Evolutionary conservation across 2,113 vertebrate genomes (phyloP).

Genomic region (Phaethornis superciliosus): DNA sequence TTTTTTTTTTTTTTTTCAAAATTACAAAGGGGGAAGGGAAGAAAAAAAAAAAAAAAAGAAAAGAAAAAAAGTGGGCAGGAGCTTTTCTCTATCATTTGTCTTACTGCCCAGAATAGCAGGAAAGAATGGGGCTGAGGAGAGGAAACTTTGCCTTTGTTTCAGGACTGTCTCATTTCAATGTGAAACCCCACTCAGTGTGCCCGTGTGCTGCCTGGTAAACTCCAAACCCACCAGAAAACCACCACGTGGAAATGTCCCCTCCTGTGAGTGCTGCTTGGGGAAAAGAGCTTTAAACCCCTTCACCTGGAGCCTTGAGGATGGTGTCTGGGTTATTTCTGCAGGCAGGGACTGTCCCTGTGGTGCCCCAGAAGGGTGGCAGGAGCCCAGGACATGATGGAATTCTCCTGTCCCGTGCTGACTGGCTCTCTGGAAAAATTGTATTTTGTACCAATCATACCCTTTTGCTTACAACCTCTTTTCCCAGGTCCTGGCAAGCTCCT

Average conservation of each 20-base stretch:
- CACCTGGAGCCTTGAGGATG: rapidly evolving
- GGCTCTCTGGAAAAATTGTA: rapidly evolving
- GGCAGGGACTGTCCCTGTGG: not conserved
- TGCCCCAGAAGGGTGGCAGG: not conserved
- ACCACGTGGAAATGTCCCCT: not conserved
- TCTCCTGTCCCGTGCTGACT: rapidly evolving
- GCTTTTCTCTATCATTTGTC: conserved; percentile 66
- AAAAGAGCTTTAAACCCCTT: not conserved
- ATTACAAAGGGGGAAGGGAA: conserved; percentile 39
- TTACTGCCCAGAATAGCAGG: conserved; percentile 32
- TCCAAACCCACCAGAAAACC: not conserved
- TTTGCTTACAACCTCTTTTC: not conserved
- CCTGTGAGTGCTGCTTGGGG: not conserved
- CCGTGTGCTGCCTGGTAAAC: conserved; percentile 23
- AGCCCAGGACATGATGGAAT: not conserved
- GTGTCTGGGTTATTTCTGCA: not conserved
- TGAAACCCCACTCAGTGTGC: conserved; percentile 37
- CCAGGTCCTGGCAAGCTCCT: not conserved
- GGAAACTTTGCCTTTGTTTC: conserved; percentile 61
- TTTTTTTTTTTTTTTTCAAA: conserved; percentile 39
- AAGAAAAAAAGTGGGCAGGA: conserved; percentile 47
- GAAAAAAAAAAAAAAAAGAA: not conserved
- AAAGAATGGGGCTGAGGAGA: conserved; percentile 41
- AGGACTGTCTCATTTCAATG: conserved; percentile 67
- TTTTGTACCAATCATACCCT: not conserved